Conservation (phyloP, 1,140 invertebrate species). For the Zaprionus davidi region DNA sequence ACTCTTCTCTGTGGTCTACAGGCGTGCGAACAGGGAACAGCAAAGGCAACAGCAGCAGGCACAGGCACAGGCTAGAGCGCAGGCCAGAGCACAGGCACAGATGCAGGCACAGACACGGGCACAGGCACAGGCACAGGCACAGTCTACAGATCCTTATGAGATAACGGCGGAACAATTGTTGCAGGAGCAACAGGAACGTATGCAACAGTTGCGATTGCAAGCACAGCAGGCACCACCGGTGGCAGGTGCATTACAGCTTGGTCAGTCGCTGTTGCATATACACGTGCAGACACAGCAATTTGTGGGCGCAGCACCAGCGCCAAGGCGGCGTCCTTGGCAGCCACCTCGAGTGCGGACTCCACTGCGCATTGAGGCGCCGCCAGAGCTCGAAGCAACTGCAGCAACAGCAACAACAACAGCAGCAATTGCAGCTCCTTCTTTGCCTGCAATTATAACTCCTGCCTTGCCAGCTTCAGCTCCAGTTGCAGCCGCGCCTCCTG, state of each 20-base stretch:
- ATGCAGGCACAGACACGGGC: no score
- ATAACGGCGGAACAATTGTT: not conserved
- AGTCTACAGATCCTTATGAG: no score
- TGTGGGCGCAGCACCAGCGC: no score
- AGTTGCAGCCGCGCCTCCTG: no score
- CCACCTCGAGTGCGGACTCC: not conserved
- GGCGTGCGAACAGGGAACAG: not conserved
- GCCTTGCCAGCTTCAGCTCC: no score
- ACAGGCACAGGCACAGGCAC: not conserved
- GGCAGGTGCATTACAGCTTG: not conserved
- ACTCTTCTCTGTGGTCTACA: conserved; percentile 41
- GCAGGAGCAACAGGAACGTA: not conserved
- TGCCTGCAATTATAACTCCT: no score
- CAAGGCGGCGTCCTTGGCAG: no score
- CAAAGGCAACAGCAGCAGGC: no score
- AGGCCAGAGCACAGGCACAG: not conserved
- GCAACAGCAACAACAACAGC: not conserved
- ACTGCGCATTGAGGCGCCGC: not conserved
- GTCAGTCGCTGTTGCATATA: not conserved
- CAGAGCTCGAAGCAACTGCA: not conserved
- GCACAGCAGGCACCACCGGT: not conserved
- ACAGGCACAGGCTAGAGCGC: no score
- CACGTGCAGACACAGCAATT: not conserved
- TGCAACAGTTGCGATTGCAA: not conserved
- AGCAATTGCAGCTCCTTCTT: not conserved